Evolutionary conservation across 1,140 invertebrate genomes (phyloP).

Genomic region (Zophobas morio): DNA sequence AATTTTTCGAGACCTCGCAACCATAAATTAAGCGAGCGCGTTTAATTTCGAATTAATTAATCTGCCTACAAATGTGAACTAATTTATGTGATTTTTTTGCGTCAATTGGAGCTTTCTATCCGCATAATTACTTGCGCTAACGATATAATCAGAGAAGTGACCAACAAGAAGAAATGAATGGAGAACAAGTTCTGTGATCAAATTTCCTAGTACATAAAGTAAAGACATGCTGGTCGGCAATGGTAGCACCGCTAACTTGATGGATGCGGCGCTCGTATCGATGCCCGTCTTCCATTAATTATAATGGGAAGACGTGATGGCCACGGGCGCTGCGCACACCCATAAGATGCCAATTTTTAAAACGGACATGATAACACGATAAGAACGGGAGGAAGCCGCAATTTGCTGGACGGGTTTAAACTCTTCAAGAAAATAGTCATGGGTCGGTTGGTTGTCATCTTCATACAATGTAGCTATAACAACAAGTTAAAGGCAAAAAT

Average conservation of each 20-base stretch:
- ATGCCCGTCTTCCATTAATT: conserved; percentile 47
- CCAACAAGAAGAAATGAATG: conserved; percentile 47
- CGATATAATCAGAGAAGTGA: conserved; percentile 47
- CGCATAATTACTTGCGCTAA: conserved; percentile 41
- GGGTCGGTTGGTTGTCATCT: too few species aligned
- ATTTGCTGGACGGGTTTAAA: too few species aligned
- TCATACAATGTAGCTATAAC: too few species aligned
- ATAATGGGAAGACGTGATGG: conserved; percentile 38
- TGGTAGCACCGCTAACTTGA: conserved; percentile 48
- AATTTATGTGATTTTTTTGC: conserved; percentile 33
- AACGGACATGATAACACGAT: not conserved
- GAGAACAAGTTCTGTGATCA: conserved; percentile 46
- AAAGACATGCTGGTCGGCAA: conserved; percentile 41
- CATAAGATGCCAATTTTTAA: conserved; percentile 12
- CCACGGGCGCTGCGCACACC: conserved; percentile 33
- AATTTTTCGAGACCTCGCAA: conserved; percentile 1
- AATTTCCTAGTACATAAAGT: conserved; percentile 47
- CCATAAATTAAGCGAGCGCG: conserved; percentile 13
- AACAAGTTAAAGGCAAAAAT: too few species aligned
- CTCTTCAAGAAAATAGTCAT: too few species aligned
- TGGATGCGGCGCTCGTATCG: conserved; percentile 46
- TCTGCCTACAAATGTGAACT: conserved; percentile 40
- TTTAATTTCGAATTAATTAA: conserved; percentile 40
- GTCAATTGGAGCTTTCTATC: conserved; percentile 36
- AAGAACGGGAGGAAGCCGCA: not conserved